Evolutionary conservation across 2,888 invertebrate genomes (phyloP).

Genomic region (Oligia latruncula): DNA sequence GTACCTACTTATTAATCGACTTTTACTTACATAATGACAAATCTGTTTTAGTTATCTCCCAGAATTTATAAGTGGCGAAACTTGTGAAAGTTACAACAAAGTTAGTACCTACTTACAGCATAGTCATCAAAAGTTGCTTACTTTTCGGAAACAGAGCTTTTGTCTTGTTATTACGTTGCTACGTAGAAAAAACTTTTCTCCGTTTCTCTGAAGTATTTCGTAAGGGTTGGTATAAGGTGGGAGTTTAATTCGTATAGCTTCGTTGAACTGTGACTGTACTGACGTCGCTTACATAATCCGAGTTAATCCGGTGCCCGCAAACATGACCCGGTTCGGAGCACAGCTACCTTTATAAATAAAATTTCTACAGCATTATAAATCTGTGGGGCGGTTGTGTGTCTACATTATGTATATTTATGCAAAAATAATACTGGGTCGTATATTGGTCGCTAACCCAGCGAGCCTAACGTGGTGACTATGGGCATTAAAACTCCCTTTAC

Average conservation of each 20-base stretch:
- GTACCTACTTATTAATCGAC: neutral
- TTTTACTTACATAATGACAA: slow-evolving; percentile 28
- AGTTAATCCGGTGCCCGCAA: slow-evolving; percentile 58
- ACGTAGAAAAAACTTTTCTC: slow-evolving; percentile 43
- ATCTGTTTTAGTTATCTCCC: slow-evolving; percentile 34
- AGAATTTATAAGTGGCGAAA: slow-evolving; percentile 40
- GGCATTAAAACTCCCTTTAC: slow-evolving; percentile 31
- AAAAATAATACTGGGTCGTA: slow-evolving; percentile 53
- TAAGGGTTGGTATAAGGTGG: slow-evolving; percentile 35
- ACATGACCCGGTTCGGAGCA: slow-evolving; percentile 53
- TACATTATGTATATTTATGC: slow-evolving; percentile 59
- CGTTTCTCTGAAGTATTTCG: slow-evolving; percentile 47
- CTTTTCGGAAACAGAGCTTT: slow-evolving; percentile 47
- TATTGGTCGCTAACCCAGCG: slow-evolving; percentile 33
- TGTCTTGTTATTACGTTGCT: slow-evolving; percentile 59
- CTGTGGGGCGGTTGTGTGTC: slow-evolving; percentile 35
- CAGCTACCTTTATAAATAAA: slow-evolving; percentile 62
- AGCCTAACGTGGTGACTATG: slow-evolving; percentile 33
- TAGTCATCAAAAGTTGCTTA: slow-evolving; percentile 56
- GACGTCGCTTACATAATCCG: slow-evolving; percentile 61
- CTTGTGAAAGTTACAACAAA: slow-evolving; percentile 52
- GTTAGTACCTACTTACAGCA: slow-evolving; percentile 54
- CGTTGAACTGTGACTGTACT: slow-evolving; percentile 49
- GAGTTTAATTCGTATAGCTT: slow-evolving; percentile 46
- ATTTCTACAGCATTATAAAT: slow-evolving; percentile 51